Conservation (phyloP, 2,888 invertebrate genomes). For the Cybosia mesomella region DNA sequence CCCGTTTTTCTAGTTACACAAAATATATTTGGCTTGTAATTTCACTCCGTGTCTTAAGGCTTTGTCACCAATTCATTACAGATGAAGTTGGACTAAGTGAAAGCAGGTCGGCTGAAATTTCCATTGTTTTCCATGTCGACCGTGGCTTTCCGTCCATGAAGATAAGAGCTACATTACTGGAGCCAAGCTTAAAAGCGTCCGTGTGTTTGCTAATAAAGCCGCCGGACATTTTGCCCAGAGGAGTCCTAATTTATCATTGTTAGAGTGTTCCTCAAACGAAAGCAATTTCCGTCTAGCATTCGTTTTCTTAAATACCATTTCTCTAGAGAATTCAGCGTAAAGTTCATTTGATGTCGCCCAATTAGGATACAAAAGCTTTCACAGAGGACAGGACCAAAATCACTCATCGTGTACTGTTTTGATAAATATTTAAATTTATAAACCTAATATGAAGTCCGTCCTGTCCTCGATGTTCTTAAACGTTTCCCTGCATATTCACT, state of each 20-base stretch:
- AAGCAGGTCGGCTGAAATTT: conserved; percentile 44
- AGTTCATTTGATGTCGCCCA: conserved; percentile 66
- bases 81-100: conserved; percentile 53
- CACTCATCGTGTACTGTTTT: conserved; percentile 23
- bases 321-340: conserved; percentile 61
- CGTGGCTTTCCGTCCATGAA: conserved; percentile 59
- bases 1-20: conserved; percentile 52
- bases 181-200: conserved; percentile 63
- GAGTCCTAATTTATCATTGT: conserved; percentile 82
- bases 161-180: conserved; percentile 65
- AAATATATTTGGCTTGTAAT: conserved; percentile 54
- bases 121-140: conserved; percentile 49
- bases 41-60: conserved; percentile 36
- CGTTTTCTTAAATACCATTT: conserved; percentile 67
- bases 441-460: not conserved
- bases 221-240: conserved; percentile 71
- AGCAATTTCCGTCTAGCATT: conserved; percentile 75
- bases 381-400: conserved; percentile 41
- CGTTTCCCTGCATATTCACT: not conserved
- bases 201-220: conserved; percentile 79
- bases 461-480: not conserved
- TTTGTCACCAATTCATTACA: conserved; percentile 63
- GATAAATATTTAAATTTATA: conserved; percentile 16
- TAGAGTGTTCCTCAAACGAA: conserved; percentile 75
- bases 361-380: conserved; percentile 58